Conservation (phyloP, 1,140 invertebrate genomes). For the Pachyrhynchus sulphureomaculatus region DNA sequence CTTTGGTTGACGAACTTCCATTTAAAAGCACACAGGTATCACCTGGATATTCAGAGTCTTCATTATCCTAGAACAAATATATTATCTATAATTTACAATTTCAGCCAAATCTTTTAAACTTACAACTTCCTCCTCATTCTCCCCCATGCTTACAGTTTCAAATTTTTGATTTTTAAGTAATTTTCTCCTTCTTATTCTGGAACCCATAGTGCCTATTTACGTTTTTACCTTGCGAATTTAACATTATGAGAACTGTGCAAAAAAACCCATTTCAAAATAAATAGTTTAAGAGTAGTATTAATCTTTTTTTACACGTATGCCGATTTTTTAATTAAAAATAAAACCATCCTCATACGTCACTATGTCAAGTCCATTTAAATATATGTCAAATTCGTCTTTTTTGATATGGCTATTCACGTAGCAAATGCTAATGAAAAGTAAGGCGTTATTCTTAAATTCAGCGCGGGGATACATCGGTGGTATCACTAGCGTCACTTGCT, state of each 20-base stretch:
- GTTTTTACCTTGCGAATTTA: not conserved
- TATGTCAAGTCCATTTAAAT: too few species aligned
- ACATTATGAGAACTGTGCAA: constrained; percentile 2
- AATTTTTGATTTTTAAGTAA: constrained; percentile 3
- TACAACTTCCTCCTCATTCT: not conserved
- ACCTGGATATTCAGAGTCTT: not conserved
- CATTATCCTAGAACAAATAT: not conserved
- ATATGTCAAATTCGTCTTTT: too few species aligned
- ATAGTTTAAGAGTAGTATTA: too few species aligned
- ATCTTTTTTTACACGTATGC: too few species aligned
- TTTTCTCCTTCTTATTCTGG: constrained; percentile 7
- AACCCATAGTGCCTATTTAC: not conserved
- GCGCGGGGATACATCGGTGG: too few species aligned
- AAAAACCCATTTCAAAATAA: not conserved
- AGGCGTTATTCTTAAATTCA: too few species aligned
- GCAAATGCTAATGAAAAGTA: too few species aligned
- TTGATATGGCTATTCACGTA: too few species aligned
- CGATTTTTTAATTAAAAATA: too few species aligned
- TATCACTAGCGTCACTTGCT: too few species aligned
- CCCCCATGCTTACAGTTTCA: not conserved
- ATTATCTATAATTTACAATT: not conserved
- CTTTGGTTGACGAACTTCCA: not conserved
- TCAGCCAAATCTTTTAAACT: not conserved
- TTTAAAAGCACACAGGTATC: not conserved
- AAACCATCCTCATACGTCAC: not conserved